Evolutionary conservation across 53 echinoderm and acorn worm species (phyloP).

Genomic region (Hippasteria phrygiana): DNA sequence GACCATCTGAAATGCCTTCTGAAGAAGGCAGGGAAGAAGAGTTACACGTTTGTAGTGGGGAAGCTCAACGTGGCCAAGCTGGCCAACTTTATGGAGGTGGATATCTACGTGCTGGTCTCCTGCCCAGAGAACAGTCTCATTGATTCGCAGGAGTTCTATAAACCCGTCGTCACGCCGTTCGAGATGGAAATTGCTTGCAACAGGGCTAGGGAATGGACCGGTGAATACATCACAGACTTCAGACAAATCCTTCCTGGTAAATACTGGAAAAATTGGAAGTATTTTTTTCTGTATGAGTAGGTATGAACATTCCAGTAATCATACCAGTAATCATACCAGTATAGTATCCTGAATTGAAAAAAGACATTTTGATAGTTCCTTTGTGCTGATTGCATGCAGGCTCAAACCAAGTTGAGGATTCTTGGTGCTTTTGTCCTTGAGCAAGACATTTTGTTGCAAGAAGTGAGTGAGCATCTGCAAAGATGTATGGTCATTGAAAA

Average conservation of each 20-base stretch:
- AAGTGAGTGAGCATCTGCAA: no score
- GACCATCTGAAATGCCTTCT: slow-evolving; percentile 80
- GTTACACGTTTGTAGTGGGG: slow-evolving; percentile 91
- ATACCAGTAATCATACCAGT: no score
- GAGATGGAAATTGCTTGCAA: slow-evolving; percentile 99
- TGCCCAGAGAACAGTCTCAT: slow-evolving; percentile 95
- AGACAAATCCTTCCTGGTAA: slow-evolving; percentile 87
- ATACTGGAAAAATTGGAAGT: no score
- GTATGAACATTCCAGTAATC: no score
- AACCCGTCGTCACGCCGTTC: slow-evolving; percentile 94
- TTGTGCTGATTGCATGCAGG: no score
- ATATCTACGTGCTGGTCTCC: slow-evolving; percentile 92
- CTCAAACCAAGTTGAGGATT: no score
- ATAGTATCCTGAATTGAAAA: no score
- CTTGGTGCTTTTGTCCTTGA: no score
- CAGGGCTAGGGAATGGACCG: slow-evolving; percentile 94
- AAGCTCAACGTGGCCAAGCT: slow-evolving; percentile 97
- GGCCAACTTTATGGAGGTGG: slow-evolving; percentile 97
- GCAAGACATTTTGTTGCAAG: no score
- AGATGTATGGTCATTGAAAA: no score
- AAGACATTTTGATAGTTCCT: no score
- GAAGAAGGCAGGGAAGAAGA: slow-evolving; percentile 86
- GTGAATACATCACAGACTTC: slow-evolving; percentile 94
- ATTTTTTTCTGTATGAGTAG: no score
- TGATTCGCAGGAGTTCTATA: slow-evolving; percentile 92